Evolutionary conservation across 2,888 invertebrate species (phyloP).

Genomic region (Cheiracanthium punctorium): DNA sequence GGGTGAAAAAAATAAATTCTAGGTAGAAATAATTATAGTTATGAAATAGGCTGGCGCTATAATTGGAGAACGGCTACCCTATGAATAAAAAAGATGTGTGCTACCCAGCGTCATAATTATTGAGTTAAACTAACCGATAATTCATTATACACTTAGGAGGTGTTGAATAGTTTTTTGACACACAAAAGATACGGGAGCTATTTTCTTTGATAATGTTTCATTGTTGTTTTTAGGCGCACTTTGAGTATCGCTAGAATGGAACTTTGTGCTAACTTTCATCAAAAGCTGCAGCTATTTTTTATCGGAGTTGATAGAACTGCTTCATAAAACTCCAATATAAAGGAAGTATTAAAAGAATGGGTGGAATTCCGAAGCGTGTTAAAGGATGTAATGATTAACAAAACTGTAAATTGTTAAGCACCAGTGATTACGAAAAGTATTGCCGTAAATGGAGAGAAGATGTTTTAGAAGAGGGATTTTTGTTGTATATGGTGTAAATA

Average conservation of each 20-base stretch:
- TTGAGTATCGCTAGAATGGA: constrained; percentile 37
- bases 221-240: constrained; percentile 56
- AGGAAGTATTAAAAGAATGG: background rate
- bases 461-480: too few relatives aligned
- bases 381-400: background rate
- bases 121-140: constrained; percentile 66
- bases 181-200: constrained; percentile 25
- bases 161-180: constrained; percentile 18
- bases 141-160: constrained; percentile 39
- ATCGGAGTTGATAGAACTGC: background rate
- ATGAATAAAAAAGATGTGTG: constrained; percentile 39
- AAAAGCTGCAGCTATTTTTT: background rate
- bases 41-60: constrained; percentile 9
- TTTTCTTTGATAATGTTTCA: constrained; percentile 53
- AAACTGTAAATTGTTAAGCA: background rate
- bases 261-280: background rate
- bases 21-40: constrained; percentile 4
- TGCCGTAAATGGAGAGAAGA: background rate
- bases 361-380: background rate
- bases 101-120: constrained; percentile 40
- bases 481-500: too few relatives aligned
- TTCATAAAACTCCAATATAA: background rate
- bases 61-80: constrained; percentile 18
- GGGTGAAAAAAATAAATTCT: background rate
- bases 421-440: background rate